phyloP scores from a whole-genome alignment of 2,113 vertebrate genomes.

The Lepus europaeus region DNA sequence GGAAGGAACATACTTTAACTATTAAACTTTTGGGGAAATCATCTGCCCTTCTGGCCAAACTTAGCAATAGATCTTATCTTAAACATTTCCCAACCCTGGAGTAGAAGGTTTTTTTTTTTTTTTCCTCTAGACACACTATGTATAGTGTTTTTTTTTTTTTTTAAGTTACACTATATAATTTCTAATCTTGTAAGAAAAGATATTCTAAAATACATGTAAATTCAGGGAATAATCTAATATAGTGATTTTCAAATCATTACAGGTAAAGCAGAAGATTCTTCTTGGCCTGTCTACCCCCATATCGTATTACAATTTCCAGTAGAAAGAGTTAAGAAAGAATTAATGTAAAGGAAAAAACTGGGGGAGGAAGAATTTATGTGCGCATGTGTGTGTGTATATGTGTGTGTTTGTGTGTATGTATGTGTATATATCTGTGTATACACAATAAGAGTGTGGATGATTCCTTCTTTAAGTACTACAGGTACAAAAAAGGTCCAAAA shows the following conservation, averaged over 20 bases:
- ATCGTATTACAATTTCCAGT: background rate
- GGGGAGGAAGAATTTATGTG: background rate
- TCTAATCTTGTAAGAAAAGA: background rate
- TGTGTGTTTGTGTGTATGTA: background rate
- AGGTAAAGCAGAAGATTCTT: background rate
- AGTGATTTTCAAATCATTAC: background rate
- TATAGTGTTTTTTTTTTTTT: background rate
- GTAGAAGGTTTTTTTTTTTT: background rate
- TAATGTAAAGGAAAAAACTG: background rate
- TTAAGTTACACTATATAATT: background rate
- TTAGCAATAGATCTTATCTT: background rate
- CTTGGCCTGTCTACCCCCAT: background rate
- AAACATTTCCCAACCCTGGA: background rate
- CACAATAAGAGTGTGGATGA: background rate
- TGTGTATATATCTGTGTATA: background rate
- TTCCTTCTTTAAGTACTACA: background rate
- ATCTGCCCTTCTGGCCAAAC: background rate
- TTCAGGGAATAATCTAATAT: background rate
- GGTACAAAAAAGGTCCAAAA: background rate
- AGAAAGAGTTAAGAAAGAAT: background rate
- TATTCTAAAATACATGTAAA: background rate
- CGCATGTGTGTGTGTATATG: background rate
- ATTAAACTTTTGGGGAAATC: background rate
- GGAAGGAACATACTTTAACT: background rate
- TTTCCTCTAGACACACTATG: background rate